phyloP scores from a whole-genome alignment of 2,113 vertebrate genomes.

The Malurus melanocephalus region DNA sequence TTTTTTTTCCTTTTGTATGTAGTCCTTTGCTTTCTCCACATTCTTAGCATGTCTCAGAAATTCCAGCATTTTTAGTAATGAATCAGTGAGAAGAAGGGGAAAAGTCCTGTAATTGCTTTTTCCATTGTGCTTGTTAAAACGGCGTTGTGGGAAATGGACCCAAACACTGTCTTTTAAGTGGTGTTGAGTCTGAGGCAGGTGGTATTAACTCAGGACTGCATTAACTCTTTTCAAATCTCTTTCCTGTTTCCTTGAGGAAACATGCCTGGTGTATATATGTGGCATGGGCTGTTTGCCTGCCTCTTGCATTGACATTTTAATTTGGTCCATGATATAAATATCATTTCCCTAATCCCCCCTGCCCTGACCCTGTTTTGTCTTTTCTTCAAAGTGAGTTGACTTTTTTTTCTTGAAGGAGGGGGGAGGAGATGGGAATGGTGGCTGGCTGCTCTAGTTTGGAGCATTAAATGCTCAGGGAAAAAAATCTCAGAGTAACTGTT shows the following conservation, averaged over 20 bases:
- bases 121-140: slow-evolving; percentile 64
- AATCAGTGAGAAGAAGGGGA: slow-evolving; percentile 38
- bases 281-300: slow-evolving; percentile 64
- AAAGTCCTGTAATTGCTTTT: slow-evolving; percentile 57
- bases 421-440: slow-evolving; percentile 58
- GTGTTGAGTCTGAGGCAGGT: slow-evolving; percentile 67
- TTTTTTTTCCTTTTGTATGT: not conserved
- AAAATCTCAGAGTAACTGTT: slow-evolving; percentile 86
- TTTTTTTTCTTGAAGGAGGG: slow-evolving; percentile 65
- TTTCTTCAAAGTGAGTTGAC: slow-evolving; percentile 81
- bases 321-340: slow-evolving; percentile 81
- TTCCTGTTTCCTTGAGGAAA: slow-evolving; percentile 62
- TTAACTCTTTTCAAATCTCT: slow-evolving; percentile 64
- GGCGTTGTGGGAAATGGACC: slow-evolving; percentile 63
- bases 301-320: slow-evolving; percentile 71
- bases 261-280: slow-evolving; percentile 58
- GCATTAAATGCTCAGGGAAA: slow-evolving; percentile 68
- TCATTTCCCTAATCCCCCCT: slow-evolving; percentile 78
- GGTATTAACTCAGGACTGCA: slow-evolving; percentile 62
- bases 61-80: slow-evolving; percentile 51
- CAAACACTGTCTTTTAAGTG: slow-evolving; percentile 69
- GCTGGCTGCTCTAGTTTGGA: slow-evolving; percentile 61
- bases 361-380: slow-evolving; percentile 74
- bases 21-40: slow-evolving; percentile 9
- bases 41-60: slow-evolving; percentile 60